These are phyloP conservation scores for Lontra canadensis DNA, from an alignment of 2,113 vertebrate genomes.

Conservation along the genomic window DNA sequence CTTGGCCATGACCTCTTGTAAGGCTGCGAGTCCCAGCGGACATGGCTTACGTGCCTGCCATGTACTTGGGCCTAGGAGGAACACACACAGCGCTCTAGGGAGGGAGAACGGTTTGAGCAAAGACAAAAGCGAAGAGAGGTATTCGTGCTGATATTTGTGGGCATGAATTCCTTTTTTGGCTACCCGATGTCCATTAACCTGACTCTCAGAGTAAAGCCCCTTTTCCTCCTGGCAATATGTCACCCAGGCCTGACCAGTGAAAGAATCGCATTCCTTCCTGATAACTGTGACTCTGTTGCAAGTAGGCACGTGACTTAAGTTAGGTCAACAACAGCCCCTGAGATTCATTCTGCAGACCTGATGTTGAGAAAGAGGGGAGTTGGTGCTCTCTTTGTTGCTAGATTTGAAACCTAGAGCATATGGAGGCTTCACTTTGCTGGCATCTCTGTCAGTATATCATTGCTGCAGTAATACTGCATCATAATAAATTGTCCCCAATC, in stretches of 20 bases:
- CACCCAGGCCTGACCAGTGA: background rate
- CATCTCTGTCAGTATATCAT: background rate
- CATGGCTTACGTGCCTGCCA: background rate
- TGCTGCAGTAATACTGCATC: background rate
- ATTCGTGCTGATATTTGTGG: background rate
- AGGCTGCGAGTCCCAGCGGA: background rate
- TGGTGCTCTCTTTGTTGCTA: background rate
- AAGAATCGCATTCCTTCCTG: background rate
- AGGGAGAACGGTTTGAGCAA: background rate
- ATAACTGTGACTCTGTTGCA: background rate
- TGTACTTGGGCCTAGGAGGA: background rate
- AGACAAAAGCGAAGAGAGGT: background rate
- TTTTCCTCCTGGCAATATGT: background rate
- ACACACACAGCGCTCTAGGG: background rate
- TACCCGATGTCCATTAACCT: background rate
- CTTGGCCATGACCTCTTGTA: conserved; percentile 49
- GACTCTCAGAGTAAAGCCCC: background rate
- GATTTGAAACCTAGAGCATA: background rate
- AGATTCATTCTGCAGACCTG: background rate
- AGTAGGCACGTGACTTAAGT: background rate
- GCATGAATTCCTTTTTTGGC: background rate
- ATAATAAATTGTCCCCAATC: background rate
- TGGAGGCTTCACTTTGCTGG: background rate
- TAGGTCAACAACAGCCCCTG: background rate
- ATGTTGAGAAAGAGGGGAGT: background rate